Conservation (phyloP, 2,113 vertebrate genomes). For the Xenopus borealis region DNA sequence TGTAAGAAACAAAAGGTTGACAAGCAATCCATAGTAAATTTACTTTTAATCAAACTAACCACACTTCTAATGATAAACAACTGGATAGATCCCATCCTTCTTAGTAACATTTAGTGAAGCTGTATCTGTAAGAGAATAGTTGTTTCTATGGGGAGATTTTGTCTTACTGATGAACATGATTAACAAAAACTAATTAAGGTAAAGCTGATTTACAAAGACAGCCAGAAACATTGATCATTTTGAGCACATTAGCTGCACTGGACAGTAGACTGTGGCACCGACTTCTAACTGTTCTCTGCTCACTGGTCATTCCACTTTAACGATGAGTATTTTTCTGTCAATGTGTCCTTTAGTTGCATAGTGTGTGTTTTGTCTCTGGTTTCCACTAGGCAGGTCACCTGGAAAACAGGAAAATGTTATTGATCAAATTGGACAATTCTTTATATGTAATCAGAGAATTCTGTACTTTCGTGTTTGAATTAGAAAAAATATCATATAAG, state of each 20-base stretch:
- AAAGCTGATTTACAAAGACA: background rate
- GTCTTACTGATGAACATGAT: no score
- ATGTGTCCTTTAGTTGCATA: constrained; percentile 65
- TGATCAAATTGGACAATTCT: background rate
- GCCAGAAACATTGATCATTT: background rate
- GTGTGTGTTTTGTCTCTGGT: constrained; percentile 79
- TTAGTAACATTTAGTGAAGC: no score
- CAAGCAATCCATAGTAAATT: no score
- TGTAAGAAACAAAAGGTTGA: no score
- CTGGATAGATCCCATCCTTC: no score
- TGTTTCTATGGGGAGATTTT: no score
- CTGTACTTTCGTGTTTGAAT: no score
- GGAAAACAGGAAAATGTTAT: constrained; percentile 48
- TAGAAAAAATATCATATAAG: no score
- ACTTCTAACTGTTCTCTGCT: constrained; percentile 37
- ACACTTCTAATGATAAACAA: no score
- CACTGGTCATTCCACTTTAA: constrained; percentile 75
- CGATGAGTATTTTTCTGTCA: constrained; percentile 77
- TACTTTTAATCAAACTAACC: no score
- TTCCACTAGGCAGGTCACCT: constrained; percentile 86
- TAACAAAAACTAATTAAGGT: background rate
- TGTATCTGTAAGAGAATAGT: no score
- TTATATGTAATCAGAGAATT: no score
- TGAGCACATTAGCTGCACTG: background rate
- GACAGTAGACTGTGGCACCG: background rate